These are phyloP conservation scores for Todiramphus saurophagus DNA, from an alignment of 2,113 vertebrate genomes.

Conservation along the genomic window DNA sequence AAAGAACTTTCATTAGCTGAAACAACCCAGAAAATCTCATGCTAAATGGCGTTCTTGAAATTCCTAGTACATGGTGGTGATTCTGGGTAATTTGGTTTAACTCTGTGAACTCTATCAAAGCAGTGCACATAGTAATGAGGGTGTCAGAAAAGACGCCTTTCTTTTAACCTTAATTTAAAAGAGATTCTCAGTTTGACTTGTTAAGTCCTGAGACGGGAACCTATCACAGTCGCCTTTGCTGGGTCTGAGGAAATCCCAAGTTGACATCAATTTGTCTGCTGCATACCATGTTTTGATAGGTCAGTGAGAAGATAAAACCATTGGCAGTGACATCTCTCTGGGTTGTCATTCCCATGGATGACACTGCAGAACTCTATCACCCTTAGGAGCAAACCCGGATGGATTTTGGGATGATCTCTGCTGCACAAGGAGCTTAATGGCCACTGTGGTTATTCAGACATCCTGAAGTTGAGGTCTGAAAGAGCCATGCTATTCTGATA, in stretches of 20 bases:
- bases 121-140: not conserved
- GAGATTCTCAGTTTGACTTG: not conserved
- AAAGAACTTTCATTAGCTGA: not conserved
- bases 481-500: not conserved
- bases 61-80: not conserved
- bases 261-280: rapidly evolving
- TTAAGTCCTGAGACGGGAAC: not conserved
- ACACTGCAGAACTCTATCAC: not conserved
- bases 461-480: not conserved
- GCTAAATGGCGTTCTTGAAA: not conserved
- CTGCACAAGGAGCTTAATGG: not conserved
- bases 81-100: not conserved
- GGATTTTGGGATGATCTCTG: not conserved
- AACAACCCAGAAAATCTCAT: not conserved
- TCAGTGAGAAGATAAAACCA: not conserved
- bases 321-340: not conserved
- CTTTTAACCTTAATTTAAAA: not conserved
- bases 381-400: not conserved
- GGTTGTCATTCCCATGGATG: not conserved
- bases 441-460: not conserved
- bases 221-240: rapidly evolving
- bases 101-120: not conserved
- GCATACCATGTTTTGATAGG: rapidly evolving
- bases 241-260: not conserved
- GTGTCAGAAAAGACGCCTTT: not conserved